Conservation (phyloP, 2,888 invertebrate genomes). For the Coenonympha arcania region DNA sequence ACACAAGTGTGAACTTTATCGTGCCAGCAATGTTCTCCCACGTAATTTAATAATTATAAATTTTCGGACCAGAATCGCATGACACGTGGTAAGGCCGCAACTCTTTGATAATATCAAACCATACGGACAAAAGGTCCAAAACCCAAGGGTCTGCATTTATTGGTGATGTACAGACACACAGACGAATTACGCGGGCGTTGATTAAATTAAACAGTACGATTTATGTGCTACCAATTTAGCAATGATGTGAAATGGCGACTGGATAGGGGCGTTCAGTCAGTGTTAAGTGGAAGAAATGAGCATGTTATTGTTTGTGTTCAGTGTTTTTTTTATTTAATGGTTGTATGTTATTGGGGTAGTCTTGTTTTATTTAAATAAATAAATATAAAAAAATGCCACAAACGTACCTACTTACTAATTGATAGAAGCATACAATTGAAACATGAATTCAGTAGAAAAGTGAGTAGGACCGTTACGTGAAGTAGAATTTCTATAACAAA, state of each 20-base stretch:
- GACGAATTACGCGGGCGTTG: conserved; percentile 60
- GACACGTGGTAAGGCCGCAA: conserved; percentile 26
- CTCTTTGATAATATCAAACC: conserved; percentile 27
- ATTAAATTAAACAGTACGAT: conserved; percentile 70
- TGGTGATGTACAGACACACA: conserved; percentile 38
- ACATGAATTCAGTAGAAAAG: background rate
- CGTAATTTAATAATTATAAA: conserved; percentile 52
- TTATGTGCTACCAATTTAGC: conserved; percentile 70
- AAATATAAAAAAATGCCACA: background rate
- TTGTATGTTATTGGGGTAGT: conserved; percentile 1
- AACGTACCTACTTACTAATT: too few relatives aligned
- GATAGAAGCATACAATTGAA: background rate
- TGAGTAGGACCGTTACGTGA: too few relatives aligned
- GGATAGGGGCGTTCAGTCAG: conserved; percentile 53
- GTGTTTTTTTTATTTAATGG: conserved; percentile 18
- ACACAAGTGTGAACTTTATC: conserved; percentile 38
- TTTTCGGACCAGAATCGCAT: conserved; percentile 24
- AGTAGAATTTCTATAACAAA: too few relatives aligned
- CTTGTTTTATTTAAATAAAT: conserved; percentile 5
- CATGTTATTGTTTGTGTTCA: conserved; percentile 26
- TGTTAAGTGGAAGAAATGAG: conserved; percentile 50
- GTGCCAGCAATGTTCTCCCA: conserved; percentile 39
- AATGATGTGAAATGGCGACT: conserved; percentile 62
- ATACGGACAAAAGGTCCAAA: conserved; percentile 28
- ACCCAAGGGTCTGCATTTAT: conserved; percentile 38